Evolutionary conservation across 2,797 vertebrate species (phyloP).

Genomic region (Rousettus madagascariensis): DNA sequence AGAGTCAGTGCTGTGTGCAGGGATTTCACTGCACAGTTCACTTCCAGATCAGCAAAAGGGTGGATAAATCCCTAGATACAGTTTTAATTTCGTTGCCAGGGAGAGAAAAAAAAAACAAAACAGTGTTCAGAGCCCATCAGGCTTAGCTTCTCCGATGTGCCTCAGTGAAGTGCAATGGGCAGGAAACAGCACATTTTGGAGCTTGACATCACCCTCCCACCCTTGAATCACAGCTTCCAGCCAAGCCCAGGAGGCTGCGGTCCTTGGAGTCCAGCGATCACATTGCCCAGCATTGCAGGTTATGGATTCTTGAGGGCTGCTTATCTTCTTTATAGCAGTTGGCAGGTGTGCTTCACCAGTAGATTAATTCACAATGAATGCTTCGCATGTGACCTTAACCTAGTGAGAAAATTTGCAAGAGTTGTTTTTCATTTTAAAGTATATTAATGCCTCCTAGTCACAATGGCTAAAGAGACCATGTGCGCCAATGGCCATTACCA

Average conservation of each 20-base stretch:
- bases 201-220: background rate
- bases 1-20: slow-evolving; percentile 22
- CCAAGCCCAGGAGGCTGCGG: background rate
- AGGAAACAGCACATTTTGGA: background rate
- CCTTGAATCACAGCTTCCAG: background rate
- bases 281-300: background rate
- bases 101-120: background rate
- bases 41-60: slow-evolving; percentile 65
- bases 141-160: background rate
- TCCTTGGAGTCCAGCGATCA: rapidly evolving
- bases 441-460: background rate
- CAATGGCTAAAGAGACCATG: background rate
- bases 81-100: slow-evolving; percentile 56
- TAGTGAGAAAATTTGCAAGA: slow-evolving; percentile 11
- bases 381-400: slow-evolving; percentile 58
- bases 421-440: background rate
- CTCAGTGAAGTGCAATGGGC: background rate
- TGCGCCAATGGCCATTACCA: background rate
- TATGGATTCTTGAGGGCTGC: background rate
- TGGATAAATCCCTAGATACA: slow-evolving; percentile 54
- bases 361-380: background rate
- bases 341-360: background rate
- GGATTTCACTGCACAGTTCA: slow-evolving; percentile 56
- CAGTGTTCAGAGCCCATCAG: slow-evolving; percentile 17
- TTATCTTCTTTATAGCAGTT: background rate